Evolutionary conservation across 2,888 invertebrate genomes (phyloP), one percentile per base, ranked within the genome.

Genomic region (Hirtodrosophila trivittata): DNA sequence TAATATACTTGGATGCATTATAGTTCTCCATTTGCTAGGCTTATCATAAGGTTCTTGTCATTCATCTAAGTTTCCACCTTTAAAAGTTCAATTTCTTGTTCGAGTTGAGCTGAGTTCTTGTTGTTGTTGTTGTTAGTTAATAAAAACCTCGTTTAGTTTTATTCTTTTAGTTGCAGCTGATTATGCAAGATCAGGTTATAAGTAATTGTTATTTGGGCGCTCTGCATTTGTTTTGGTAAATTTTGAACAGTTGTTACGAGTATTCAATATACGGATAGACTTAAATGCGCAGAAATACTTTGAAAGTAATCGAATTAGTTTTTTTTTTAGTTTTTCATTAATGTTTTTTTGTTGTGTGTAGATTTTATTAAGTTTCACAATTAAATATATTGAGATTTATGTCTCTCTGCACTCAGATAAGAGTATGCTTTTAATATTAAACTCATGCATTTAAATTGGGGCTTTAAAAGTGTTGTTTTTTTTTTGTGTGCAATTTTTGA

Each of bases 251-350:
- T 32, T 32, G 18, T 32, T 32, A 21, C 5, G 18, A 5, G 18
- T 21, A 5, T 21, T 21, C 18, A 21, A 3, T 21, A 21, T 21
- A 21, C 18, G 8, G 12, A 25, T 42, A 37, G 77, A 80, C 68
- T 77, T 81, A 84, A 81, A 81, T 84, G 82, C 80, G 78, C 76
- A 78, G 84, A 81, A 81, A 81, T 84, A 81, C 76, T 77, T 81
- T 68, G 56, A 75, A 75, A 75, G 66, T 81, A 84, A 81, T 75
- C 70, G 64, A 62, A 75, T 67, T 50, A 37, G 60, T 71, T 60
- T 56, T 45, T 51, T 37, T 58, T 25, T 12, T 18, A n/a, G n/a
- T n/a, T n/a, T n/a, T n/a, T n/a, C n/a, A n/a, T 39, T 42, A 66
- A 71, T 56, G 72, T 5, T 43, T 7, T 43, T 10, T 35, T 12